These are phyloP conservation scores for Agriopis aurantiaria DNA, from an alignment of 2,888 invertebrate species.

Conservation along the genomic window DNA sequence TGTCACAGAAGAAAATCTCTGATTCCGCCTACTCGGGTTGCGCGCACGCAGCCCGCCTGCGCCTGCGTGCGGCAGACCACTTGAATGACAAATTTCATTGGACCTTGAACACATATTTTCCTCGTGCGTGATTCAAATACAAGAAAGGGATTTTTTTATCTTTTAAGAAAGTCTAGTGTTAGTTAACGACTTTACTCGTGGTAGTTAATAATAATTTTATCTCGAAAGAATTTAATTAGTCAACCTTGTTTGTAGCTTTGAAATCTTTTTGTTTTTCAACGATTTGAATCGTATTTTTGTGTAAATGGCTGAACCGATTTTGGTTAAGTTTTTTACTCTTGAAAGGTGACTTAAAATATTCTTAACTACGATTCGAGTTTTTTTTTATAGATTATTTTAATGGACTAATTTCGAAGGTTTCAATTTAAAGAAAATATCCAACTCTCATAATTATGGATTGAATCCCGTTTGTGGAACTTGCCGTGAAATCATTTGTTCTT, in stretches of 20 bases:
- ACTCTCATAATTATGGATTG: no score
- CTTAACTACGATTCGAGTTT: no score
- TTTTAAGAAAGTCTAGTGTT: background rate
- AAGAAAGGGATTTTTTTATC: constrained; percentile 50
- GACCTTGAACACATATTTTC: constrained; percentile 82
- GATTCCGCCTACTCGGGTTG: background rate
- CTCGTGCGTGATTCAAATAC: constrained; percentile 81
- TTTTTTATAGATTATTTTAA: no score
- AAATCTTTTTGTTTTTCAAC: background rate
- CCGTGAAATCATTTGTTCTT: no score
- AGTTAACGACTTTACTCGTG: constrained; percentile 10
- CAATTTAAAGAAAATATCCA: no score
- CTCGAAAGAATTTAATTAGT: background rate
- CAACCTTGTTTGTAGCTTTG: background rate
- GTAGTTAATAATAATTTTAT: background rate
- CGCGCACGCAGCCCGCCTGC: constrained; percentile 57
- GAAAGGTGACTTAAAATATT: no score
- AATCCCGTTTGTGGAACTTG: no score
- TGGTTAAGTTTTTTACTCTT: no score
- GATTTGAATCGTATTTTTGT: no score
- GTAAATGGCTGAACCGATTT: no score
- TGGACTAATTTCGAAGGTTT: no score
- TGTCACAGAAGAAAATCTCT: constrained; percentile 74
- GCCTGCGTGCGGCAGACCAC: constrained; percentile 54
- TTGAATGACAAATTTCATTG: constrained; percentile 84